These are phyloP conservation scores for Entelurus aequoreus DNA, from an alignment of 2,113 vertebrate species.

Conservation along the genomic window DNA sequence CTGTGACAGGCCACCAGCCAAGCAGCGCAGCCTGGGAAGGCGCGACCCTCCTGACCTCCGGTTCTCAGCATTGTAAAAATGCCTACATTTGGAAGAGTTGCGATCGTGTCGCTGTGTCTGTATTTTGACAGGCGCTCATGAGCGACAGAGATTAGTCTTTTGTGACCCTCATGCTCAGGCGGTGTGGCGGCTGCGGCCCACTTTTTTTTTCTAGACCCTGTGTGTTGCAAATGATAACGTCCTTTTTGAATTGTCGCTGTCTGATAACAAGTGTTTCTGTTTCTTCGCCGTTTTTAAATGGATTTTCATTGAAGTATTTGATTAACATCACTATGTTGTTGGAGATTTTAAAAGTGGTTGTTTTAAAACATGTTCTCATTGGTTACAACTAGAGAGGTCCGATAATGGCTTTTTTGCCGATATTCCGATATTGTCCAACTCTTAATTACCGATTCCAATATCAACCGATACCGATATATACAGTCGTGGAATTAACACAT, in stretches of 20 bases:
- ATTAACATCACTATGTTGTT: no score
- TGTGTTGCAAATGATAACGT: slow-evolving; percentile 17
- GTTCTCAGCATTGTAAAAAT: slow-evolving; percentile 49
- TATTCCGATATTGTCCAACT: no score
- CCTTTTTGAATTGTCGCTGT: slow-evolving; percentile 5
- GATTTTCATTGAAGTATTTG: no score
- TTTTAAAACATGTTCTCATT: no score
- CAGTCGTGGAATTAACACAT: no score
- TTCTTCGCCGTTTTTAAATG: no score
- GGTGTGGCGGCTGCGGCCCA: slow-evolving; percentile 33
- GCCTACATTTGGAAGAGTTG: slow-evolving; percentile 62
- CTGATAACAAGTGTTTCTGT: no score
- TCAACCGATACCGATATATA: no score
- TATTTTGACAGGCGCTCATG: slow-evolving; percentile 56
- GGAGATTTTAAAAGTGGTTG: no score
- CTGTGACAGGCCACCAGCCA: slow-evolving; percentile 50
- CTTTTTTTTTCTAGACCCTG: slow-evolving; percentile 3
- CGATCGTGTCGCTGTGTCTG: slow-evolving; percentile 17
- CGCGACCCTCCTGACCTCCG: slow-evolving; percentile 32
- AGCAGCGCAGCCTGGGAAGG: slow-evolving; percentile 41
- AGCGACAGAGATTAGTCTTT: slow-evolving; percentile 37
- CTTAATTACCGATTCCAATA: no score
- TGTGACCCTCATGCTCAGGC: slow-evolving; percentile 36
- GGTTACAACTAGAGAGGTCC: no score
- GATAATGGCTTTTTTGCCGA: no score